Base-by-base conservation (phyloP, 2,113 vertebrate species). In the Nanorana parkeri region DNA sequence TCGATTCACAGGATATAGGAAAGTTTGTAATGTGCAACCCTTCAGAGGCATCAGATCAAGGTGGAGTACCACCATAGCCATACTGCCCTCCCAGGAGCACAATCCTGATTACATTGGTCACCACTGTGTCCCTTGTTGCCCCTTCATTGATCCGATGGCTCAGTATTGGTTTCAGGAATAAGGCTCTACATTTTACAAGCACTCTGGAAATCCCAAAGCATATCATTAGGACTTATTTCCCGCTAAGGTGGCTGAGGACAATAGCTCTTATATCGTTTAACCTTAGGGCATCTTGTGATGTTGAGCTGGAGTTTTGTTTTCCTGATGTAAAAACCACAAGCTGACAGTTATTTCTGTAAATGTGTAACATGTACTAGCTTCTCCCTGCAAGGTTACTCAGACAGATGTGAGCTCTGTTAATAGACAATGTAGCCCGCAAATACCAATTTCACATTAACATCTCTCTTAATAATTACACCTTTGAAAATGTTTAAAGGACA, bases 281-380 rank as follows among this genome's bases (percentile, higher is more conserved):
- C 76, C 63, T 67, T 32, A 26, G 6, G 26, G 76, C 63, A 78
- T 47, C 36, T 21, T 19, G 24, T 26, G 54, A 16, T 36, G 41
- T 21, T 47, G 74, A 77, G 58, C n/a, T 15, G 47, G 61, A 65
- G 24, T 66, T 66, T 66, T 65, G 41, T 54, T 61, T 76, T 78
- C 17, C 13, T 32, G 41, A 23, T 28, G 26, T 20, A 52, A 47
- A 67, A 65, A 67, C 47, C 47, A 67, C 75, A 64, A 52, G 24
- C 20, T 54, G 58, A 28, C 47, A 29, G 24, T 78, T 32, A n/a
- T 66, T 67, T 26, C 63, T 78, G 47, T 78, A 55, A 78, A 78
- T 78, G 26, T 54, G 76, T 78, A 21, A 78, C 41, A 32, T 6
- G 13, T 23, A n/a, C 23, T 0, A n/a, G 58, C 0, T 17, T 41